These are phyloP conservation scores for Pemphigus obesinymphae DNA, from an alignment of 1,140 invertebrate genomes.

Conservation along the genomic window DNA sequence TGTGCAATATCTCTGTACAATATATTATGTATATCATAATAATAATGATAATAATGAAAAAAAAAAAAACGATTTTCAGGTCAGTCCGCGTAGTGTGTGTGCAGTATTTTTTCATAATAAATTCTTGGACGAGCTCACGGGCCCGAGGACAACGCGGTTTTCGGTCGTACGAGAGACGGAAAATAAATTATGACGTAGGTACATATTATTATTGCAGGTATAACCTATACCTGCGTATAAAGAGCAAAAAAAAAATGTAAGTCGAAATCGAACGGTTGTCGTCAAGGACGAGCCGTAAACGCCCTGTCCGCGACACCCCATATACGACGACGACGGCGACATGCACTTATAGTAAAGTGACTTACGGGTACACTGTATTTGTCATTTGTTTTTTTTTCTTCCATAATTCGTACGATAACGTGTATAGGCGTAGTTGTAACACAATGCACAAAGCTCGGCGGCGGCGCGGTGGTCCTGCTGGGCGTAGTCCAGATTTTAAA, in stretches of 20 bases:
- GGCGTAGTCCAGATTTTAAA: conserved; percentile 32
- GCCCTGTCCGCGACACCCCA: neutral
- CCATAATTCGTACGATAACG: neutral
- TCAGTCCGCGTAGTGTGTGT: neutral
- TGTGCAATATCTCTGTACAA: neutral
- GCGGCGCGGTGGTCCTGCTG: conserved; percentile 9
- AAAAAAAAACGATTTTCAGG: neutral
- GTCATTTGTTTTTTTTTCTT: neutral
- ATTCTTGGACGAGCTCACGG: neutral
- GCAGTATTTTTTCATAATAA: neutral
- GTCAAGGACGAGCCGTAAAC: conserved; percentile 11
- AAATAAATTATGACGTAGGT: too few species aligned
- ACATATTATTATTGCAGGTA: too few species aligned
- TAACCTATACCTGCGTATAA: too few species aligned
- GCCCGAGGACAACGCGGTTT: neutral
- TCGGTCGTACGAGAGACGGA: neutral
- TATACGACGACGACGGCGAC: neutral
- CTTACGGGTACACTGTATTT: neutral
- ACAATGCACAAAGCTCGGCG: neutral
- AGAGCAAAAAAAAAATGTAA: neutral
- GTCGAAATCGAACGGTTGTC: neutral
- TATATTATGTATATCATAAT: neutral
- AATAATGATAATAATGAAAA: neutral
- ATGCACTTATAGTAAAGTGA: neutral
- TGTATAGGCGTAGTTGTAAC: neutral